These are phyloP conservation scores for Dicrostonyx torquatus DNA, from an alignment of 2,797 vertebrate species.

Conservation along the genomic window DNA sequence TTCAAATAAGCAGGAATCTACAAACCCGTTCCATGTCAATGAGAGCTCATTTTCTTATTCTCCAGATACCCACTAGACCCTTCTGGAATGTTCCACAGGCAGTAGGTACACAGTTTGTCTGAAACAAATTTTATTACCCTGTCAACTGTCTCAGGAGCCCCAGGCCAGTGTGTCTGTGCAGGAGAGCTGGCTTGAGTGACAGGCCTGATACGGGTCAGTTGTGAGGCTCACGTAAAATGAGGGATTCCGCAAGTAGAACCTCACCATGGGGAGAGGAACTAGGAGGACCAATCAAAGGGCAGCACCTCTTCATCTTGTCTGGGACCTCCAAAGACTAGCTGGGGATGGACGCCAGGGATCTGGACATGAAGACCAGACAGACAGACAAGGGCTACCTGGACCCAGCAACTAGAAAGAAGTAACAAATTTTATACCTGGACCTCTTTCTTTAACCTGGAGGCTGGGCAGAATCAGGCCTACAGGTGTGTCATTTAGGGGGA, in stretches of 20 bases:
- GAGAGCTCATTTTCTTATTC: background rate
- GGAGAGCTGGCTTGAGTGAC: background rate
- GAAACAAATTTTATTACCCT: background rate
- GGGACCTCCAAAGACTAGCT: background rate
- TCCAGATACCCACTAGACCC: background rate
- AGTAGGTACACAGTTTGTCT: background rate
- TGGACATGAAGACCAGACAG: background rate
- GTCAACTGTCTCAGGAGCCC: background rate
- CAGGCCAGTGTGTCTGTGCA: background rate
- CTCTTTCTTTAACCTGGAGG: background rate
- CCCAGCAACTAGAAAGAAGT: background rate
- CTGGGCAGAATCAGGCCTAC: background rate
- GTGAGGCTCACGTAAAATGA: background rate
- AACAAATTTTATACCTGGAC: background rate
- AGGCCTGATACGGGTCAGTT: background rate
- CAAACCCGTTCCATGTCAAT: background rate
- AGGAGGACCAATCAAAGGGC: background rate
- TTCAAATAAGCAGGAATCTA: background rate
- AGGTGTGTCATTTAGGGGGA: background rate
- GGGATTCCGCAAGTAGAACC: background rate
- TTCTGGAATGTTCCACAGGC: background rate
- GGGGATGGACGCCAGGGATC: background rate
- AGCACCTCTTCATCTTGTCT: background rate
- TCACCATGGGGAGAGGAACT: background rate
- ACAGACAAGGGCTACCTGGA: background rate